These are phyloP conservation scores for Oophaga pumilio DNA, from an alignment of 2,113 vertebrate genomes.

Conservation along the genomic window DNA sequence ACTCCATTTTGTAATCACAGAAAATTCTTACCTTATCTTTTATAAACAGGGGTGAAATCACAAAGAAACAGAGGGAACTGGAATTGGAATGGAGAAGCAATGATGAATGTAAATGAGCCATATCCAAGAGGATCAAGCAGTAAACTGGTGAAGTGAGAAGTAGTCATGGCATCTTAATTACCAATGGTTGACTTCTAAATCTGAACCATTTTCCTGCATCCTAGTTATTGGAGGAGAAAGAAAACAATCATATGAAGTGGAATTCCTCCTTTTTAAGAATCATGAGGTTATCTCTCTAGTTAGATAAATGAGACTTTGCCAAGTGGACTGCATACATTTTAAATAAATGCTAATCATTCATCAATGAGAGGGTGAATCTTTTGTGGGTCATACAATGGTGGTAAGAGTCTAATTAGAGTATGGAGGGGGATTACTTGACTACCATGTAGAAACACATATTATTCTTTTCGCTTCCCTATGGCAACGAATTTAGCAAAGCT, in stretches of 20 bases:
- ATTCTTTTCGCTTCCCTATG: neutral
- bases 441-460: neutral
- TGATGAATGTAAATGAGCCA: constrained; percentile 9
- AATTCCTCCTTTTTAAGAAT: neutral
- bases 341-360: constrained; percentile 9
- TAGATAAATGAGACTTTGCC: neutral
- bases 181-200: neutral
- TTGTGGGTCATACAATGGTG: constrained; percentile 1
- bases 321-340: neutral
- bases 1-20: constrained; percentile 6
- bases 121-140: constrained; percentile 8
- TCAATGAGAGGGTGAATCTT: constrained; percentile 5
- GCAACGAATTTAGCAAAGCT: neutral
- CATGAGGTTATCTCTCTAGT: constrained; percentile 15
- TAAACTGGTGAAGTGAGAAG: neutral
- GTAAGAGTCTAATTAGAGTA: neutral
- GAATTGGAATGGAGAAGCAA: constrained; percentile 17
- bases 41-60: constrained; percentile 48
- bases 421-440: neutral
- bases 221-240: neutral
- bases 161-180: neutral
- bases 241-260: constrained; percentile 19
- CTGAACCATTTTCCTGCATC: neutral
- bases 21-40: constrained; percentile 52
- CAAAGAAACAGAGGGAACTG: constrained; percentile 39